Evolutionary conservation across 2,113 vertebrate species (phyloP).

Genomic region (Rhinogobius similis): DNA sequence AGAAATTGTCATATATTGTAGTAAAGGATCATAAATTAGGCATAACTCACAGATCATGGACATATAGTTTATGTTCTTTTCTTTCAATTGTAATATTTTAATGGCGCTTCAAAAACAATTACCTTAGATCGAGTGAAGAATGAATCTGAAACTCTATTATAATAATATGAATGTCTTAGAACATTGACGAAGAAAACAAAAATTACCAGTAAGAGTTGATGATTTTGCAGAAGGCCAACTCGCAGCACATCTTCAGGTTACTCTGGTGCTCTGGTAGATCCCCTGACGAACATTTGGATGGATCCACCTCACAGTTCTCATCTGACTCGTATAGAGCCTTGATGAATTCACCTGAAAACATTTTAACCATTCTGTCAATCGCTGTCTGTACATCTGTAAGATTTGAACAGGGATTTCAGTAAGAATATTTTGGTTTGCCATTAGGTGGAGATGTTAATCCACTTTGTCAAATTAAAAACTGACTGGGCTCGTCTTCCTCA

Average conservation of each 20-base stretch:
- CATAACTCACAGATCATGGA: no score
- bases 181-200: not conserved
- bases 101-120: no score
- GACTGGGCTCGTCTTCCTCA: slow-evolving; percentile 4
- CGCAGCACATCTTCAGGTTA: slow-evolving; percentile 99
- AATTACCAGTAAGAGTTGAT: slow-evolving; percentile 96
- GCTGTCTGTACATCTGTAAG: not conserved
- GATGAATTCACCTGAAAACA: slow-evolving; percentile 92
- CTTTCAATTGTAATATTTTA: not conserved
- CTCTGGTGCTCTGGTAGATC: slow-evolving; percentile 95
- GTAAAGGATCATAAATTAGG: no score
- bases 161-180: not conserved
- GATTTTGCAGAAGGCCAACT: slow-evolving; percentile 99
- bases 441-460: slow-evolving; percentile 11
- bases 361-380: not conserved
- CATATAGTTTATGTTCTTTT: no score
- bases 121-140: not conserved
- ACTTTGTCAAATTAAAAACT: slow-evolving; percentile 14
- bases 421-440: slow-evolving; percentile 11
- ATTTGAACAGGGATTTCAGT: not conserved
- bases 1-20: no score
- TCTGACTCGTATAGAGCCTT: slow-evolving; percentile 98
- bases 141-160: not conserved
- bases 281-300: slow-evolving; percentile 87
- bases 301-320: slow-evolving; percentile 98